A percentile compares a stretch with the other conserved stretches of the same genome.
phyloP scores from a whole-genome alignment of 2,113 vertebrate species.

The Tilapia sparmanii region DNA sequence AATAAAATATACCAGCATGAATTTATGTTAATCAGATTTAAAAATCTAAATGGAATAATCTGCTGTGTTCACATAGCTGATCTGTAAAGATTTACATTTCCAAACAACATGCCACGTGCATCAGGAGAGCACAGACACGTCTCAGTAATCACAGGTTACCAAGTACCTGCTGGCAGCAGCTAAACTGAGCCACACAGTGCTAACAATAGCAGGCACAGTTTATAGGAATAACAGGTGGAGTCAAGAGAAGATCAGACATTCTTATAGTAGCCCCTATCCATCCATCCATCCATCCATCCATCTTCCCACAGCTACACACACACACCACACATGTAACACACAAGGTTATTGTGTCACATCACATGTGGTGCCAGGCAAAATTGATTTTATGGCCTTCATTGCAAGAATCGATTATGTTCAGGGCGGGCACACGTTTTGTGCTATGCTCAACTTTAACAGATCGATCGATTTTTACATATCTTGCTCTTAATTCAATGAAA shows the following conservation, averaged over 20 bases:
- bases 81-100: background rate
- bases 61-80: background rate
- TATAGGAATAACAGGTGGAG: background rate
- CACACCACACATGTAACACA: background rate
- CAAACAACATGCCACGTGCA: background rate
- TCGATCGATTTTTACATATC: background rate
- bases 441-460: background rate
- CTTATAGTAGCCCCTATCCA: background rate
- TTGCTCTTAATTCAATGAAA: background rate
- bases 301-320: background rate
- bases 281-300: background rate
- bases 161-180: background rate
- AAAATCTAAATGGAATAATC: background rate
- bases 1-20: no score
- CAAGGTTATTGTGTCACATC: slow-evolving; percentile 7
- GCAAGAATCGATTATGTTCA: background rate
- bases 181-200: background rate
- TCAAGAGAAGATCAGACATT: background rate
- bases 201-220: background rate
- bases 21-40: background rate
- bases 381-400: slow-evolving; percentile 17
- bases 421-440: background rate
- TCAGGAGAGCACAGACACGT: background rate
- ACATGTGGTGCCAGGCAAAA: background rate
- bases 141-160: background rate